A percentile compares a stretch with the other conserved stretches of the same genome.
Evolutionary conservation across 92 coral and sea anemone species (phyloP).

Genomic region (Epizoanthus stellaris): DNA sequence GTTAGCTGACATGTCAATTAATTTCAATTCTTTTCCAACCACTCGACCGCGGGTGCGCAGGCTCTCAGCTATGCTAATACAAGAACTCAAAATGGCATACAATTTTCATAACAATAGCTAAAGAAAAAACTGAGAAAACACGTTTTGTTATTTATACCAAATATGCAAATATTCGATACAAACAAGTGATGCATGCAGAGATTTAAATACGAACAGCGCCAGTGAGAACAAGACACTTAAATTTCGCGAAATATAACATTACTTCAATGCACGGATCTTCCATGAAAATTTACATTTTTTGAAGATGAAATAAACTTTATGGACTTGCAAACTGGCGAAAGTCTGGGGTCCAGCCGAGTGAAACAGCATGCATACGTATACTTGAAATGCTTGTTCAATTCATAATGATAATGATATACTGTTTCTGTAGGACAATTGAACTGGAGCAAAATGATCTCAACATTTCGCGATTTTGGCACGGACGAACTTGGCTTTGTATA

Average conservation of each 20-base stretch:
- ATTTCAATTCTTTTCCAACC: neutral
- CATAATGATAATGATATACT: too few species aligned
- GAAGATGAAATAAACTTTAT: neutral
- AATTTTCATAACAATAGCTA: constrained; percentile 47
- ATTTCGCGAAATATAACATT: neutral
- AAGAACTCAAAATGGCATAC: constrained; percentile 16
- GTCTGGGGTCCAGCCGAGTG: constrained; percentile 6
- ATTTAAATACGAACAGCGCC: neutral
- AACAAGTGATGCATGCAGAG: constrained; percentile 33
- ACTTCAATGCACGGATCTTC: neutral
- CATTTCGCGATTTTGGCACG: too few species aligned
- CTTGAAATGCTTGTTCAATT: neutral
- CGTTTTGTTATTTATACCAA: constrained; percentile 20
- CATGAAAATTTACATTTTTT: neutral
- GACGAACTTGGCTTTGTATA: too few species aligned
- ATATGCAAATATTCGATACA: constrained; percentile 32
- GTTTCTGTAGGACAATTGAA: too few species aligned
- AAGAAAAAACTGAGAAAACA: constrained; percentile 44
- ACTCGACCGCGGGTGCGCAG: neutral
- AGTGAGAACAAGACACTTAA: neutral
- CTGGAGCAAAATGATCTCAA: too few species aligned
- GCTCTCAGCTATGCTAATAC: constrained; percentile 6
- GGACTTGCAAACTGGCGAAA: neutral
- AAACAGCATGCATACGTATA: neutral
- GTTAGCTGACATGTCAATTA: neutral